Base-by-base conservation (phyloP, 2,888 invertebrate species). In the Temnothorax ravouxi region DNA sequence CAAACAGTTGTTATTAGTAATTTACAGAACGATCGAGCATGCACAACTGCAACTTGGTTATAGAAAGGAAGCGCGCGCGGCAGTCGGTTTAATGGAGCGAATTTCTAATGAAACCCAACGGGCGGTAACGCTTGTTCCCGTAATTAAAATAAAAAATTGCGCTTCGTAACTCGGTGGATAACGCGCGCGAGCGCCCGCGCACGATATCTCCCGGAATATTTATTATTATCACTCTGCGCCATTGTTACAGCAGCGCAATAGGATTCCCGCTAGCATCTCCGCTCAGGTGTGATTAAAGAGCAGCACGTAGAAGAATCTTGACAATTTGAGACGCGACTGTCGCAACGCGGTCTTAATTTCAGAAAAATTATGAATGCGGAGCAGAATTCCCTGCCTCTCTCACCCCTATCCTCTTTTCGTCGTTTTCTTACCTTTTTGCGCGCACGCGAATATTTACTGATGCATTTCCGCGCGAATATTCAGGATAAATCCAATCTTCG, bases 281-380 rank as follows among this genome's bases (percentile, higher is more conserved):
- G 79, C 71, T 72, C 47, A 59, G 72, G 72, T 71, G 79, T 80
- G 79, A 80, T 80, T 80, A 80, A 80, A 72, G 79, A 80, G 79
- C 79, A 80, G 79, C 79, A 80, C 79, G 79, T 80, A 80, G 79
- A 88, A 87, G 87, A 82, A 83, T n/a, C 67, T 76, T 82, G 88
- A 88, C 88, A 88, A 79, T 79, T 79, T 88, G 86, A 88, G 87
- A 88, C 86, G 86, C 86, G 81, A 86, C 88, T 86, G 87, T 88
- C 86, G 87, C 86, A 74, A 79, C 84, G 84, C 61, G 84, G 79
- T 87, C 84, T 84, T 88, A 88, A 88, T 88, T 88, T 81, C 79
- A 71, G 38, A 59, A 71, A 80, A 80, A 71, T 80, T 80, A 80
- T 80, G 13, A 80, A 80, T 80, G 79, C 79, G 38, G 69, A 69